phyloP scores from a whole-genome alignment of 2,888 invertebrate species.

The Trachelus troglodyta region DNA sequence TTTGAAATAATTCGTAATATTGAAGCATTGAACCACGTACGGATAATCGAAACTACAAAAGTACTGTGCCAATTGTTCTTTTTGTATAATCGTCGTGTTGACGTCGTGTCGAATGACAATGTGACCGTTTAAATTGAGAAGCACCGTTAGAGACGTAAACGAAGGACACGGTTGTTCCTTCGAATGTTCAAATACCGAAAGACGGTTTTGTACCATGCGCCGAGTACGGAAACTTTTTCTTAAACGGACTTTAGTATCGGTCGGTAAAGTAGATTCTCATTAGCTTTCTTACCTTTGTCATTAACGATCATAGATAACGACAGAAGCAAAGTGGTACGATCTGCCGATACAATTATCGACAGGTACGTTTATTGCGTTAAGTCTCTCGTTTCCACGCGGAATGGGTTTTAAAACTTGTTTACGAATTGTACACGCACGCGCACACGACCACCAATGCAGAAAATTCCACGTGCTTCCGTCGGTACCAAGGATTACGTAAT shows the following conservation, averaged over 20 bases:
- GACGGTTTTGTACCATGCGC: neutral
- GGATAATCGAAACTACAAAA: neutral
- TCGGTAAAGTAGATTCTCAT: neutral
- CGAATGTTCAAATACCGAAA: neutral
- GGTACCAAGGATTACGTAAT: neutral
- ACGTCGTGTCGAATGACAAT: neutral
- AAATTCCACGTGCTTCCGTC: neutral
- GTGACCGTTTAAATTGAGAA: neutral
- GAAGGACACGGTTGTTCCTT: neutral
- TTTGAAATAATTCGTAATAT: neutral
- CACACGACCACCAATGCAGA: neutral
- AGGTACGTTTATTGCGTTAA: neutral
- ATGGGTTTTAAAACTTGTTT: conserved; percentile 5
- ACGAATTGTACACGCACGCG: neutral
- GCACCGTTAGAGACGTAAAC: neutral
- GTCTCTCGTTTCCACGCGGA: neutral
- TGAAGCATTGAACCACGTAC: neutral
- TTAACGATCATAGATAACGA: neutral
- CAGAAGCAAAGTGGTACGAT: neutral
- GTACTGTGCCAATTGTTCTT: neutral
- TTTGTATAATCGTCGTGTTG: neutral
- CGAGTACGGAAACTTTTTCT: neutral
- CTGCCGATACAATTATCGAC: neutral
- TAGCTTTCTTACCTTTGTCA: neutral
- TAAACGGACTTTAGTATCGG: neutral